Conservation (phyloP, 37 sponge, comb jelly and placozoan genomes). For the Ephydatia muelleri region DNA sequence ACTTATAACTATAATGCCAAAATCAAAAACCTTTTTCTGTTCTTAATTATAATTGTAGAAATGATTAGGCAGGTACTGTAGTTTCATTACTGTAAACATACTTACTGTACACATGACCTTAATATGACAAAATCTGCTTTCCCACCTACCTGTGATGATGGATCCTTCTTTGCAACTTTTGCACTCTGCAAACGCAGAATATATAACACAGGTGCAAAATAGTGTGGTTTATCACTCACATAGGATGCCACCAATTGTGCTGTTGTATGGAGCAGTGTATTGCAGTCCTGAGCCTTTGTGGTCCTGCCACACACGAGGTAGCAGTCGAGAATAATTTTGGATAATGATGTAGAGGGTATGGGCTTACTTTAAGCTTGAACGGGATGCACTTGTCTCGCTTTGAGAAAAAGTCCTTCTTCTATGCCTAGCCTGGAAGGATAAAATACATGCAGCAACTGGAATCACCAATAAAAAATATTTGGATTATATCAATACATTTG, state of each 20-base stretch:
- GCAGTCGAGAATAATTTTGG: too few species aligned
- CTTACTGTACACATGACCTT: too few species aligned
- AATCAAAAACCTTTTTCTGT: too few species aligned
- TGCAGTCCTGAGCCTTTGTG: background rate
- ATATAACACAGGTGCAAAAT: background rate
- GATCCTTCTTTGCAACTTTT: background rate
- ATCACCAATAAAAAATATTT: too few species aligned
- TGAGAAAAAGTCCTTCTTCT: background rate
- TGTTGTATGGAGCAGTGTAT: background rate
- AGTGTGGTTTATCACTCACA: background rate
- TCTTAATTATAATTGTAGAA: too few species aligned
- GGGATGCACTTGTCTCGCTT: background rate
- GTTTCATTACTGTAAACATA: too few species aligned
- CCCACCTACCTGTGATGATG: background rate
- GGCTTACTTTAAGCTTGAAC: background rate
- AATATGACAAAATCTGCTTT: too few species aligned
- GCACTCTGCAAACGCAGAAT: background rate
- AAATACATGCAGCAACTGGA: too few species aligned
- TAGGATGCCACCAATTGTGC: background rate
- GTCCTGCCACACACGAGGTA: background rate
- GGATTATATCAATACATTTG: too few species aligned
- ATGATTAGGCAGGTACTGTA: too few species aligned
- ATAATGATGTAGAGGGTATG: background rate
- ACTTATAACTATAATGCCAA: too few species aligned
- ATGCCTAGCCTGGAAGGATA: background rate